These are phyloP conservation scores for Theristicus caerulescens DNA, from an alignment of 2,113 vertebrate genomes.

Conservation along the genomic window DNA sequence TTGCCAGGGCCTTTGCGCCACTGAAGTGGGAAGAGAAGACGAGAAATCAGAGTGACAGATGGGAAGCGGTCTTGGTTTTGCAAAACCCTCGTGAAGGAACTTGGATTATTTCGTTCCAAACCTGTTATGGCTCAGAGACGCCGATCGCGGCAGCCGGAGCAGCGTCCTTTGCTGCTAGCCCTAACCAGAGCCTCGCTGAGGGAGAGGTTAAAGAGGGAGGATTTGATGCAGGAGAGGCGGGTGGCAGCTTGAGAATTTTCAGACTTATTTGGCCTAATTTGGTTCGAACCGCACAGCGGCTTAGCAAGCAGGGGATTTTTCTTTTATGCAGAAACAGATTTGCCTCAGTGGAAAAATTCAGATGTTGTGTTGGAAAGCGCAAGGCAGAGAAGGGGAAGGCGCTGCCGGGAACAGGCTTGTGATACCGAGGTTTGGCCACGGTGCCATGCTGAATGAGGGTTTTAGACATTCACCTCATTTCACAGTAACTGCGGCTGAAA, in stretches of 20 bases:
- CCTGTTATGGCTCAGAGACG: background rate
- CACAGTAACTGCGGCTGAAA: background rate
- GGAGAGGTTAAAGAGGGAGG: background rate
- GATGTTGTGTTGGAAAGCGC: background rate
- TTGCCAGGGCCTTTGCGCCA: background rate
- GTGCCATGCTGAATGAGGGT: accelerated
- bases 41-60: background rate
- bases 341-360: background rate
- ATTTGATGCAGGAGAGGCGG: accelerated
- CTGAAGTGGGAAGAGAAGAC: too few relatives aligned
- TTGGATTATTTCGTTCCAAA: background rate
- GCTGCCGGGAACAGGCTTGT: background rate
- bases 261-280: background rate
- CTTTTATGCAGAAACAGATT: background rate
- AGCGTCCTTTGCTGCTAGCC: too few relatives aligned
- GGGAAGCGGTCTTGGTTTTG: background rate
- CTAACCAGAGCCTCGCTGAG: accelerated
- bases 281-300: accelerated
- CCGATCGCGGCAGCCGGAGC: background rate
- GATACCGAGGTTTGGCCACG: accelerated
- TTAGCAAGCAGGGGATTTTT: background rate
- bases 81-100: background rate
- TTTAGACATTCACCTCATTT: background rate
- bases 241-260: background rate
- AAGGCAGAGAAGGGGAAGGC: background rate